Conservation (phyloP, 1,140 invertebrate genomes). For the Orussus abietinus region DNA sequence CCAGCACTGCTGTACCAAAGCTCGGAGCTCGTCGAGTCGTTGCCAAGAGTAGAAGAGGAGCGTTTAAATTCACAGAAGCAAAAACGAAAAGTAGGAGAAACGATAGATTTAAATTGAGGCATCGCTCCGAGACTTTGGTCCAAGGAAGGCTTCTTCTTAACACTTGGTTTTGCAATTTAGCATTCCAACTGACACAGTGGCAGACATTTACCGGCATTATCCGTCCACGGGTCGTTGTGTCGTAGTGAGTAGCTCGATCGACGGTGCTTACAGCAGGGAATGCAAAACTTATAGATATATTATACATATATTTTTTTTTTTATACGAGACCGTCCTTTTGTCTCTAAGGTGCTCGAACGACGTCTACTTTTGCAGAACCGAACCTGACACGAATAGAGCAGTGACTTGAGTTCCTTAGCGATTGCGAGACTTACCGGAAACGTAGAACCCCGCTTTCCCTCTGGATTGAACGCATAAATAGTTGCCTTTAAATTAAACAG, state of each 20-base stretch:
- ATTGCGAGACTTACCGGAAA: too few relatives aligned
- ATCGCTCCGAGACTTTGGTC: slow-evolving; percentile 34
- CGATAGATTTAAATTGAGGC: slow-evolving; percentile 11
- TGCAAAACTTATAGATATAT: slow-evolving; percentile 14
- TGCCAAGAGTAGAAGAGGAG: slow-evolving; percentile 2
- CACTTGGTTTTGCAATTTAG: slow-evolving; percentile 36
- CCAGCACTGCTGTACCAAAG: slow-evolving; percentile 33
- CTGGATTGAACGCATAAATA: too few relatives aligned
- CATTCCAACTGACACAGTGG: slow-evolving; percentile 29
- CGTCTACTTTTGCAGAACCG: too few relatives aligned
- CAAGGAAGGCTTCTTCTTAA: slow-evolving; percentile 36
- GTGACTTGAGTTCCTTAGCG: too few relatives aligned
- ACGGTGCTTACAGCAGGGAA: slow-evolving; percentile 22
- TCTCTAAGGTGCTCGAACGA: too few relatives aligned
- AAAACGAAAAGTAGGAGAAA: not conserved
- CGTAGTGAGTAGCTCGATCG: slow-evolving; percentile 21
- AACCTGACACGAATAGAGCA: too few relatives aligned
- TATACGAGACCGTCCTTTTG: slow-evolving; percentile 8
- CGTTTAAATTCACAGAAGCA: not conserved
- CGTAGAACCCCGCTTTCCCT: too few relatives aligned
- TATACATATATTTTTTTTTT: slow-evolving; percentile 18
- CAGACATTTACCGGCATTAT: slow-evolving; percentile 24
- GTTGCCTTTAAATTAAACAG: too few relatives aligned
- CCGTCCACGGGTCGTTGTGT: slow-evolving; percentile 17
- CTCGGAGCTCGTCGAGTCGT: slow-evolving; percentile 21